Percentiles rank a stretch among this genome's conserved stretches.
phyloP scores from a whole-genome alignment of 2,113 vertebrate species.

The Ornithorhynchus anatinus region DNA sequence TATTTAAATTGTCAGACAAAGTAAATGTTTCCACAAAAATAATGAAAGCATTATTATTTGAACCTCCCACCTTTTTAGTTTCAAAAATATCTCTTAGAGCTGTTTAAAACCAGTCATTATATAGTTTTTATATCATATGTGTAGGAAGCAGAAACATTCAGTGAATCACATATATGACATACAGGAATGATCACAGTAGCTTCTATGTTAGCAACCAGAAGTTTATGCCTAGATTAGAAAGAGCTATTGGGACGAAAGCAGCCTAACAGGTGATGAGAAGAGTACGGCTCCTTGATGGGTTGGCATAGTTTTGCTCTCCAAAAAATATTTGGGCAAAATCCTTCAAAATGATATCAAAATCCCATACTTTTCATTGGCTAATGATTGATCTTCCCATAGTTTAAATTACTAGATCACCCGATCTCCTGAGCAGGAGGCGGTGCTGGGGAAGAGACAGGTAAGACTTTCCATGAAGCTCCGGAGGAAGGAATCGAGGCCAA shows the following conservation, averaged over 20 bases:
- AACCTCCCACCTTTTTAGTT: conserved; percentile 58
- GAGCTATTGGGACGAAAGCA: conserved; percentile 47
- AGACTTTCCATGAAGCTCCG: too few species aligned
- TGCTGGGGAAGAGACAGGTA: too few species aligned
- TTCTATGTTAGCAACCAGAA: conserved; percentile 25
- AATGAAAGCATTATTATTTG: conserved; percentile 38
- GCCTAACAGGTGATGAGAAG: conserved; percentile 2
- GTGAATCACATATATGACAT: conserved; percentile 51
- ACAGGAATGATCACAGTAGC: conserved; percentile 7
- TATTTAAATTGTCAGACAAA: conserved; percentile 30
- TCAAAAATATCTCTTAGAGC: conserved; percentile 63
- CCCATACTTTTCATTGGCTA: neutral
- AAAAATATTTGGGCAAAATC: neutral
- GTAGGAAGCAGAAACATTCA: conserved; percentile 54
- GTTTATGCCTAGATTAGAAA: conserved; percentile 2
- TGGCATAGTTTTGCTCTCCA: neutral
- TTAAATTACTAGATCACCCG: too few species aligned
- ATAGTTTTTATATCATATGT: conserved; percentile 40
- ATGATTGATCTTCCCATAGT: neutral
- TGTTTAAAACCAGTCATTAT: conserved; percentile 59
- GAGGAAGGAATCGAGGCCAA: too few species aligned
- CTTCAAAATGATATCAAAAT: neutral
- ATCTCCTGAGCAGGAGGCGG: too few species aligned
- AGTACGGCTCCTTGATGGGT: neutral
- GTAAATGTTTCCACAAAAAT: conserved; percentile 48